Conservation (phyloP, 2,797 vertebrate species). For the Danionella dracula region DNA sequence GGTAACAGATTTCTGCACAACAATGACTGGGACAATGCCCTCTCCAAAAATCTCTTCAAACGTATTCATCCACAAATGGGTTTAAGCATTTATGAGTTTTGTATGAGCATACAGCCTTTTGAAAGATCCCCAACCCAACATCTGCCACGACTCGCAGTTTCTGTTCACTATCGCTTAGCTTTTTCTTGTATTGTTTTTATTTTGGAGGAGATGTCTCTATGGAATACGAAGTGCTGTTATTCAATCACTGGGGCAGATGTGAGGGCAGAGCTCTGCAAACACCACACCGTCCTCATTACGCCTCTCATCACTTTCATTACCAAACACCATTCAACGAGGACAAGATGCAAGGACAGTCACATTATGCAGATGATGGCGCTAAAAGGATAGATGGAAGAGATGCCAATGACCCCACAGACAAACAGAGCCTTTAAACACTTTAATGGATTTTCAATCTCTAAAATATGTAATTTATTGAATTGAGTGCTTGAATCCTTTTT, state of each 20-base stretch:
- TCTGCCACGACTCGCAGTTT: too few species aligned
- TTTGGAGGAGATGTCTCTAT: background rate
- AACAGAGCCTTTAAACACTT: background rate
- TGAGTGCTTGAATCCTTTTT: too few species aligned
- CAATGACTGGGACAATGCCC: too few species aligned
- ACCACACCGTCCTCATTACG: slow-evolving; percentile 15
- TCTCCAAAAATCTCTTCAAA: too few species aligned
- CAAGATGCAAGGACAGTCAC: slow-evolving; percentile 5
- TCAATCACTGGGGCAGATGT: slow-evolving; percentile 15
- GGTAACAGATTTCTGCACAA: too few species aligned
- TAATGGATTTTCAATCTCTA: too few species aligned
- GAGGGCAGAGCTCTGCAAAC: background rate
- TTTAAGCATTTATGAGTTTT: too few species aligned
- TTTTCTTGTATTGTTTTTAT: background rate
- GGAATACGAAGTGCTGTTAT: background rate
- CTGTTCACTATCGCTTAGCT: background rate
- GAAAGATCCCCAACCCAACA: too few species aligned
- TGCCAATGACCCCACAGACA: background rate
- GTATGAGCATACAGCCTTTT: too few species aligned
- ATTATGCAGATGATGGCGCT: slow-evolving; percentile 10
- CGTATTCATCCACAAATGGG: too few species aligned
- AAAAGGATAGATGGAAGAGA: background rate
- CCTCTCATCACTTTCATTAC: background rate
- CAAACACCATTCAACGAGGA: background rate
- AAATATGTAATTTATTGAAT: too few species aligned